A percentile compares a stretch with the other conserved stretches of the same genome.
Conservation (phyloP, 2,888 invertebrate genomes). For the Oligia latruncula region DNA sequence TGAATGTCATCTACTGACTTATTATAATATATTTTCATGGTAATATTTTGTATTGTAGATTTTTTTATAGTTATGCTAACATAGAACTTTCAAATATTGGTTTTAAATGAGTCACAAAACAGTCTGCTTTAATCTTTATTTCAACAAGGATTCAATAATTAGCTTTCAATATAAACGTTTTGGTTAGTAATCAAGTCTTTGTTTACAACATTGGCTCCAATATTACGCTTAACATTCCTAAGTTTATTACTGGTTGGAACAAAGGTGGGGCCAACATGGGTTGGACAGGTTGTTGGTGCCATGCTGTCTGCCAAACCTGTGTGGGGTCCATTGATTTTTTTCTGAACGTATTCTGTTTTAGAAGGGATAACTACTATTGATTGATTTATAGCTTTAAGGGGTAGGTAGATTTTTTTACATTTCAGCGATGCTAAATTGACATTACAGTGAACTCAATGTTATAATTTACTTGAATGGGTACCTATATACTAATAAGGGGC, state of each 20-base stretch:
- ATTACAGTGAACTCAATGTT: background rate
- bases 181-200: conserved; percentile 7
- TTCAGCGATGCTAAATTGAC: background rate
- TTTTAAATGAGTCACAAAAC: background rate
- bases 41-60: background rate
- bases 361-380: conserved; percentile 39
- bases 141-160: background rate
- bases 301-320: conserved; percentile 72
- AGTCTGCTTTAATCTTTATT: background rate
- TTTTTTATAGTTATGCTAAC: background rate
- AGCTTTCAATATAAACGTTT: background rate
- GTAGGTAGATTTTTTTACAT: background rate
- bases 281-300: conserved; percentile 69
- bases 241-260: conserved; percentile 60
- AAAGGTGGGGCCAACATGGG: conserved; percentile 52
- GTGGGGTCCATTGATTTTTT: conserved; percentile 66
- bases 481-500: background rate
- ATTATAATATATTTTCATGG: background rate
- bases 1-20: background rate
- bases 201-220: conserved; percentile 49
- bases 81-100: background rate
- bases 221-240: conserved; percentile 45
- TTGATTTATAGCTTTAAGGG: conserved; percentile 56
- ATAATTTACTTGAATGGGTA: background rate
- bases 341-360: conserved; percentile 36